Conservation (phyloP, 2,888 invertebrate species). For the Alviniconcha strummeri region DNA sequence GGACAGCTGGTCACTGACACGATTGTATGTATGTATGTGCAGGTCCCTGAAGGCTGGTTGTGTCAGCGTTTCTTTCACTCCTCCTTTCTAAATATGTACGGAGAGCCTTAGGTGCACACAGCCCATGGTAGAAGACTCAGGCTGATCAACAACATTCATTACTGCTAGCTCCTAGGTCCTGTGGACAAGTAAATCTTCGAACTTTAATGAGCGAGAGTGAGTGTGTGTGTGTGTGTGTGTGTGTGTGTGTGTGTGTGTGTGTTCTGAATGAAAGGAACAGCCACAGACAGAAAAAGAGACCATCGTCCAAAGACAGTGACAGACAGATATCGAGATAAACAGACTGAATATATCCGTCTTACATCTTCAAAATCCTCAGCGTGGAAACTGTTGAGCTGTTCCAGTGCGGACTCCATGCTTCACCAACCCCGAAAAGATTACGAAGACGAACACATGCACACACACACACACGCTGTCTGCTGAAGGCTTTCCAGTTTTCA, state of each 20-base stretch:
- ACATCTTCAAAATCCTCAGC: conserved; percentile 24
- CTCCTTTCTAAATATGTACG: no score
- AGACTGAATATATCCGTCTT: not conserved
- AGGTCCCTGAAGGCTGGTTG: no score
- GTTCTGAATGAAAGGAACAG: not conserved
- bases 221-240: conserved; percentile 1
- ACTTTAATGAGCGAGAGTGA: not conserved
- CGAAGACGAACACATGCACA: not conserved
- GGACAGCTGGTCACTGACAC: no score
- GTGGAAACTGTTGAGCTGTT: conserved; percentile 26
- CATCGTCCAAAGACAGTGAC: not conserved
- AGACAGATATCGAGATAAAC: not conserved
- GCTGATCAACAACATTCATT: no score
- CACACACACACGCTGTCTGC: not conserved
- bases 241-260: not conserved
- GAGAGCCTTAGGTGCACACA: no score
- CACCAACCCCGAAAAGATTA: not conserved
- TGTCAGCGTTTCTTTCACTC: no score
- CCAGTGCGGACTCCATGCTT: conserved; percentile 13
- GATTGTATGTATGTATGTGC: no score
- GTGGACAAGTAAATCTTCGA: no score
- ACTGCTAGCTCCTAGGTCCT: no score
- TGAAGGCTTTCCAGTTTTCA: not conserved
- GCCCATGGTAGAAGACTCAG: no score
- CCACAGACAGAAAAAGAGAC: not conserved